Percentiles rank a stretch among this genome's conserved stretches.
phyloP scores from a whole-genome alignment of 2,797 vertebrate genomes.

The Anguilla megastoma region DNA sequence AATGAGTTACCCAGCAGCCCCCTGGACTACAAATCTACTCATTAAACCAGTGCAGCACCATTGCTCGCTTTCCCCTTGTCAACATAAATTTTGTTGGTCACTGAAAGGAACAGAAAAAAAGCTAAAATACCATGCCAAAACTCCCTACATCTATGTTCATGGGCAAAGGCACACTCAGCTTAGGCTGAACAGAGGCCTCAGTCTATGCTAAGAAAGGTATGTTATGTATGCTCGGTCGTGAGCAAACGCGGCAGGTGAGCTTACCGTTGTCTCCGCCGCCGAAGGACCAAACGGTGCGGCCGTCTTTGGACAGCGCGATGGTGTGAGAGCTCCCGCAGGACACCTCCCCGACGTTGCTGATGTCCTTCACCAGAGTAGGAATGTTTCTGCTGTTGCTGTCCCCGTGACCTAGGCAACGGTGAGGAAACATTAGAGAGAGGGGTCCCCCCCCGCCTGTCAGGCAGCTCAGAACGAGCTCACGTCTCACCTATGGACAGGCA shows the following conservation, averaged over 20 bases:
- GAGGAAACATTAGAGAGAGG: neutral
- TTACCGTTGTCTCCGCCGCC: slow-evolving; percentile 81
- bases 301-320: slow-evolving; percentile 78
- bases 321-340: slow-evolving; percentile 82
- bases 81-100: neutral
- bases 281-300: slow-evolving; percentile 80
- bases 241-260: neutral
- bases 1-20: neutral
- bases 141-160: neutral
- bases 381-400: slow-evolving; percentile 83
- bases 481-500: slow-evolving; percentile 6
- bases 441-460: neutral
- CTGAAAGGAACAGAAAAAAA: neutral
- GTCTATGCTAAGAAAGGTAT: neutral
- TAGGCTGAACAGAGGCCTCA: neutral
- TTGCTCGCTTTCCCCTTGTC: neutral
- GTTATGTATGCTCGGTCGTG: too few species aligned
- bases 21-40: neutral
- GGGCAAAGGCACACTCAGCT: neutral
- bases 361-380: slow-evolving; percentile 81
- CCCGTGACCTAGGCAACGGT: slow-evolving; percentile 68
- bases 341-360: slow-evolving; percentile 80
- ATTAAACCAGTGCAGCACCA: neutral
- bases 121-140: neutral
- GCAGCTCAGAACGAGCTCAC: slow-evolving; percentile 8